Evolutionary conservation across 2,888 invertebrate species (phyloP).

Genomic region (Aleiodes alternator): DNA sequence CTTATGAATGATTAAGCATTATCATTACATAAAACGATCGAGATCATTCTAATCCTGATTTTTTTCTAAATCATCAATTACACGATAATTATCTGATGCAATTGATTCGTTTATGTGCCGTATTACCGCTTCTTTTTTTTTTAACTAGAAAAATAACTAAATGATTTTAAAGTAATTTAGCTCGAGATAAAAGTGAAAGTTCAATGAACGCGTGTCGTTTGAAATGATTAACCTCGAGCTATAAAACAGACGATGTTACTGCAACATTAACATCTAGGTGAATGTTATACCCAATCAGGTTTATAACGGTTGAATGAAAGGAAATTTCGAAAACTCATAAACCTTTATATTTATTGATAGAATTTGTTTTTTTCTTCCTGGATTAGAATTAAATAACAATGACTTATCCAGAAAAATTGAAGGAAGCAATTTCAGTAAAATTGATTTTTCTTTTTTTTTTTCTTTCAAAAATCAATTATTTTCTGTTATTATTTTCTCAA

Average conservation of each 20-base stretch:
- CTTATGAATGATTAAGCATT: background rate
- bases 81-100: no score
- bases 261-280: background rate
- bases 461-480: no score
- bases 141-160: background rate
- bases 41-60: background rate
- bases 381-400: no score
- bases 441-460: no score
- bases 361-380: no score
- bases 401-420: no score
- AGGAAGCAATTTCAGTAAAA: no score
- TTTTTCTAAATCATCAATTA: no score
- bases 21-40: background rate
- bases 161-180: background rate
- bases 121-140: no score
- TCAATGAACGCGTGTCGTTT: background rate
- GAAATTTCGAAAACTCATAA: background rate
- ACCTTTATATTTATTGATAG: background rate
- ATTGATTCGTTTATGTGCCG: no score
- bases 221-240: conserved; percentile 11
- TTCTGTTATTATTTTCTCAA: no score
- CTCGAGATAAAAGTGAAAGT: conserved; percentile 8
- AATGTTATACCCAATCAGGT: conserved; percentile 1
- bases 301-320: background rate
- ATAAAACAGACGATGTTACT: conserved; percentile 13